phyloP scores from a whole-genome alignment of 2,797 vertebrate genomes.

The Anolis apletophallus region DNA sequence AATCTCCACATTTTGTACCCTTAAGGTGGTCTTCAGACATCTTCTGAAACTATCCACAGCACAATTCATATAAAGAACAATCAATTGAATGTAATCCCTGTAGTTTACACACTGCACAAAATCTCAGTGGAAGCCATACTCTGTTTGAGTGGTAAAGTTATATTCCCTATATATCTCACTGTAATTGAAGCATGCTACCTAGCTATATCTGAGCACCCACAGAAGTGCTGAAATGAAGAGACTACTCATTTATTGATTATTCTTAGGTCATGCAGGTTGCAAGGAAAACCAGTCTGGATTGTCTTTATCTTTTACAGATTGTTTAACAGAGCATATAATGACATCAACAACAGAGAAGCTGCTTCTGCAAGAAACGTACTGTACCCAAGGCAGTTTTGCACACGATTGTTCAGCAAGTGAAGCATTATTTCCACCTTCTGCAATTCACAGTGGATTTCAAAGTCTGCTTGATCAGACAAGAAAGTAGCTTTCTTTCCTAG shows the following conservation, averaged over 20 bases:
- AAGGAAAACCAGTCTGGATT: neutral
- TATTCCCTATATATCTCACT: neutral
- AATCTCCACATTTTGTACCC: neutral
- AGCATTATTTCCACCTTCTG: slow-evolving; percentile 15
- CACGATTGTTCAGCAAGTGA: neutral
- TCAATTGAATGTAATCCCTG: neutral
- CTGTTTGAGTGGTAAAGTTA: neutral
- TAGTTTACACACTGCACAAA: neutral
- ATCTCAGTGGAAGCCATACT: neutral
- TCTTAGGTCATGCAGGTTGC: slow-evolving; percentile 3
- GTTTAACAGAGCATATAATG: slow-evolving; percentile 25
- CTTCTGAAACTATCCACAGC: neutral
- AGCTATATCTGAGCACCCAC: neutral
- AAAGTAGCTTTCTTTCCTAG: neutral
- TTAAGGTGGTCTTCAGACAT: neutral
- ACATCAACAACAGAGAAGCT: neutral
- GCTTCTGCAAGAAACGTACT: neutral
- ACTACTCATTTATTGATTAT: slow-evolving; percentile 17
- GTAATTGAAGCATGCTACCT: slow-evolving; percentile 7
- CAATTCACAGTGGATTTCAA: neutral
- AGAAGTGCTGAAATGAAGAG: slow-evolving; percentile 6
- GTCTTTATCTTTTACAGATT: slow-evolving; percentile 3
- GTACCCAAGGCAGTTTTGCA: slow-evolving; percentile 1
- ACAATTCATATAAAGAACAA: neutral
- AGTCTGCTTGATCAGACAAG: neutral